Evolutionary conservation across 2,888 invertebrate species (phyloP).

Genomic region (Diachrysia chrysitis): DNA sequence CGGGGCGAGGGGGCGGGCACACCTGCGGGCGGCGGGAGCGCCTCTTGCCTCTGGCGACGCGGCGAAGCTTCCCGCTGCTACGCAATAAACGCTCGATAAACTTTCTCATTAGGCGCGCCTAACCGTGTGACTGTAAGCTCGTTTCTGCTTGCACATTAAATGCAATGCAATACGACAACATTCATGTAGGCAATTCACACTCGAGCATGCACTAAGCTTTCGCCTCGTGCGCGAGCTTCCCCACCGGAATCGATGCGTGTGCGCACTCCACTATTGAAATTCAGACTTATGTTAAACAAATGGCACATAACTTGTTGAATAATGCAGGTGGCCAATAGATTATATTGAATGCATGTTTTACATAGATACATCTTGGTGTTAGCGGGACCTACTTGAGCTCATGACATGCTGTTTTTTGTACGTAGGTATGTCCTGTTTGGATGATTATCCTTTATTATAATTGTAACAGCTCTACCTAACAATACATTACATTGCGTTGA

Average conservation of each 20-base stretch:
- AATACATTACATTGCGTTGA: too few species aligned
- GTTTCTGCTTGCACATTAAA: slow-evolving; percentile 82
- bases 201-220: slow-evolving; percentile 68
- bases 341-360: slow-evolving; percentile 51
- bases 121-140: slow-evolving; percentile 88
- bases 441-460: slow-evolving; percentile 11
- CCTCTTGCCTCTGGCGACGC: slow-evolving; percentile 76
- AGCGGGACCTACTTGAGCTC: slow-evolving; percentile 15
- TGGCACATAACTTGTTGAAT: slow-evolving; percentile 56
- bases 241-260: slow-evolving; percentile 62
- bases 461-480: too few species aligned
- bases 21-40: slow-evolving; percentile 83
- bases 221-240: slow-evolving; percentile 65
- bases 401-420: slow-evolving; percentile 9
- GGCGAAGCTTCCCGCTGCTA: slow-evolving; percentile 87
- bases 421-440: slow-evolving; percentile 11
- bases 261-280: slow-evolving; percentile 60
- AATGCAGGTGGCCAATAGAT: slow-evolving; percentile 54
- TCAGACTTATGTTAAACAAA: slow-evolving; percentile 59
- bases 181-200: slow-evolving; percentile 77
- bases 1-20: slow-evolving; percentile 72
- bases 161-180: slow-evolving; percentile 81
- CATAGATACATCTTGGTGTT: slow-evolving; percentile 25
- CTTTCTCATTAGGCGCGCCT: slow-evolving; percentile 89
- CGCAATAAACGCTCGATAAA: slow-evolving; percentile 90